phyloP scores from a whole-genome alignment of 1,140 invertebrate species.

The Drosophila willistoni region DNA sequence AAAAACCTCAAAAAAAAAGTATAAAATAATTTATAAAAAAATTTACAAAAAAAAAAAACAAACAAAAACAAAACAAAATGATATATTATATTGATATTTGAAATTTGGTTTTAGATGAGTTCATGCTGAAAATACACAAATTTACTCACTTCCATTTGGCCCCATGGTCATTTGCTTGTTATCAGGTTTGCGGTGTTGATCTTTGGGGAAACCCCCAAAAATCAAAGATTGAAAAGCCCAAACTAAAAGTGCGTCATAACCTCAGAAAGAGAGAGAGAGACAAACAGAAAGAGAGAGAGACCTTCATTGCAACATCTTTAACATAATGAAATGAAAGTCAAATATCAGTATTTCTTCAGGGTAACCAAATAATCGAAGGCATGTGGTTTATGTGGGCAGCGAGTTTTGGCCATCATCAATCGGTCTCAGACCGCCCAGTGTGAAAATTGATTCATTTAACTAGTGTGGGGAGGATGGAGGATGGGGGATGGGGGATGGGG shows the following conservation, averaged over 20 bases:
- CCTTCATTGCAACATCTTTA: slow-evolving; percentile 66
- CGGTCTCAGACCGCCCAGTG: slow-evolving; percentile 5
- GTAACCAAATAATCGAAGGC: slow-evolving; percentile 13
- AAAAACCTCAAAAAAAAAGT: slow-evolving; percentile 62
- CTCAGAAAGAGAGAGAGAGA: slow-evolving; percentile 15
- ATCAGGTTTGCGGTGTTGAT: slow-evolving; percentile 21
- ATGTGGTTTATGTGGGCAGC: neutral
- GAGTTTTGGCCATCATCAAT: slow-evolving; percentile 6
- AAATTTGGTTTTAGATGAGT: slow-evolving; percentile 71
- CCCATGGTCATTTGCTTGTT: slow-evolving; percentile 1
- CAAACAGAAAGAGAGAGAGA: slow-evolving; percentile 27
- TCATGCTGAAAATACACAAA: slow-evolving; percentile 19
- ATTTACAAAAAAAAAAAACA: slow-evolving; percentile 39
- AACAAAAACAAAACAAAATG: slow-evolving; percentile 26
- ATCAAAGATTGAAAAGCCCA: slow-evolving; percentile 16
- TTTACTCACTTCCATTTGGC: slow-evolving; percentile 58
- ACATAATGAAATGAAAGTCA: slow-evolving; percentile 43
- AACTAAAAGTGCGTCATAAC: slow-evolving; percentile 41
- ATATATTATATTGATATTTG: slow-evolving; percentile 67
- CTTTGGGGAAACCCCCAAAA: slow-evolving; percentile 56
- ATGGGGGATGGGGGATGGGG: too few relatives aligned
- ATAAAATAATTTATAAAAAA: slow-evolving; percentile 73
- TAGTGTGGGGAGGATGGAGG: neutral
- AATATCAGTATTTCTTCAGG: slow-evolving; percentile 18
- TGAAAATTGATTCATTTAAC: slow-evolving; percentile 9